phyloP scores from a whole-genome alignment of 2,888 invertebrate genomes.

The Synergus gifuensis region DNA sequence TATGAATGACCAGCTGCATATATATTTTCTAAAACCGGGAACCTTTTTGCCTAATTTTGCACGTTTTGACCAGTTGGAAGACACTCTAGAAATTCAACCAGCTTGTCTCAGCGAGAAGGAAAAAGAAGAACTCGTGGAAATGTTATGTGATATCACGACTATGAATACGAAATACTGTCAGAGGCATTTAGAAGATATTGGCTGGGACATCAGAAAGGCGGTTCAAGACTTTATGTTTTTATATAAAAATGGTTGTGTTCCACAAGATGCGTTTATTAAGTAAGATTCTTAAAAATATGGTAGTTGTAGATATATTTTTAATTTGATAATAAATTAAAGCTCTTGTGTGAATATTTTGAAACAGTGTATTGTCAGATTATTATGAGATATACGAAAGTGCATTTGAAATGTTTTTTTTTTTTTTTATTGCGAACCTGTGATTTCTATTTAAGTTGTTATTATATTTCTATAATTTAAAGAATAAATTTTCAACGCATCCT shows the following conservation, averaged over 20 bases:
- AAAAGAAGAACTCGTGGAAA: constrained; percentile 57
- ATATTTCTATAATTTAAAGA: too few relatives aligned
- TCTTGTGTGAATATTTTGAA: not conserved
- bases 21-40: constrained; percentile 68
- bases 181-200: constrained; percentile 60
- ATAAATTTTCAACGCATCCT: not conserved
- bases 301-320: not conserved
- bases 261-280: constrained; percentile 55
- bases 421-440: not conserved
- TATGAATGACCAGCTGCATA: constrained; percentile 83
- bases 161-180: constrained; percentile 63
- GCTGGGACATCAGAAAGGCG: constrained; percentile 64
- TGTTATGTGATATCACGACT: constrained; percentile 60
- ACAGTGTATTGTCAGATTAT: not conserved
- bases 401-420: not conserved
- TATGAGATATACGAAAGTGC: not conserved
- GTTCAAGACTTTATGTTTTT: constrained; percentile 61
- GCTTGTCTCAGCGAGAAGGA: constrained; percentile 58
- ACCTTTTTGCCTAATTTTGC: constrained; percentile 53
- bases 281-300: not conserved
- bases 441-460: too few relatives aligned
- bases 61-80: constrained; percentile 46
- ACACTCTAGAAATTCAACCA: constrained; percentile 53
- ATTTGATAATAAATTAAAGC: not conserved
- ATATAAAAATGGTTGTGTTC: constrained; percentile 59